Percentiles rank a stretch among this genome's conserved stretches.
Evolutionary conservation across 2,113 vertebrate genomes (phyloP).

Genomic region (Glaucomys volans): DNA sequence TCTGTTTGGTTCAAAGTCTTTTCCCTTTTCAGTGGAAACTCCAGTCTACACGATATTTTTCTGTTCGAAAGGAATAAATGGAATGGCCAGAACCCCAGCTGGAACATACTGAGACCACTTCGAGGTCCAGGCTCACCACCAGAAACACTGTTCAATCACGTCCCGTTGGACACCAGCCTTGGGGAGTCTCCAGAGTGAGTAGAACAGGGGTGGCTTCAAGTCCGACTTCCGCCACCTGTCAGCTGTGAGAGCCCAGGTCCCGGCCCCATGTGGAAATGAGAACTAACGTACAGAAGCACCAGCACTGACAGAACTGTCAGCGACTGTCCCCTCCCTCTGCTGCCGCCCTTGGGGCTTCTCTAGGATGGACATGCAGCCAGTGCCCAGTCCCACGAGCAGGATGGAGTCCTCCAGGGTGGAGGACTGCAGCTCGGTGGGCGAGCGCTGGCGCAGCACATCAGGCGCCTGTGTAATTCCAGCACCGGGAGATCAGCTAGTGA

Average conservation of each 20-base stretch:
- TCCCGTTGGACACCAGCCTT: not conserved
- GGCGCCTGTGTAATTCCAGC: no score
- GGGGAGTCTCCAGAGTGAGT: not conserved
- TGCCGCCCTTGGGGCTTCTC: not conserved
- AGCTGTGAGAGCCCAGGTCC: not conserved
- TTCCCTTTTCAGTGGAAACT: not conserved
- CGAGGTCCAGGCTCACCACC: not conserved
- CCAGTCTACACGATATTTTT: not conserved
- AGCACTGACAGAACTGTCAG: rapidly evolving
- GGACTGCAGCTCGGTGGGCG: not conserved
- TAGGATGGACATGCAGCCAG: not conserved
- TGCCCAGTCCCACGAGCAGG: no score
- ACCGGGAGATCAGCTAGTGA: no score
- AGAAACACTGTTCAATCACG: not conserved
- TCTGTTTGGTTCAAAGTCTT: not conserved
- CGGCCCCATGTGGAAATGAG: not conserved
- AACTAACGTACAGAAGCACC: not conserved
- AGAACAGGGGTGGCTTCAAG: not conserved
- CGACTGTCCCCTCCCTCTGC: not conserved
- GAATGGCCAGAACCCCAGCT: not conserved
- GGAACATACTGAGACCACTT: not conserved
- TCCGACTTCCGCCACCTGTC: not conserved
- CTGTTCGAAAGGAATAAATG: not conserved
- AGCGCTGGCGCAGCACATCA: no score
- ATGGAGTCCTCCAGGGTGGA: no score